Base-by-base conservation (phyloP, 2,113 vertebrate genomes). In the Sinocyclocheilus anshuiensis region DNA sequence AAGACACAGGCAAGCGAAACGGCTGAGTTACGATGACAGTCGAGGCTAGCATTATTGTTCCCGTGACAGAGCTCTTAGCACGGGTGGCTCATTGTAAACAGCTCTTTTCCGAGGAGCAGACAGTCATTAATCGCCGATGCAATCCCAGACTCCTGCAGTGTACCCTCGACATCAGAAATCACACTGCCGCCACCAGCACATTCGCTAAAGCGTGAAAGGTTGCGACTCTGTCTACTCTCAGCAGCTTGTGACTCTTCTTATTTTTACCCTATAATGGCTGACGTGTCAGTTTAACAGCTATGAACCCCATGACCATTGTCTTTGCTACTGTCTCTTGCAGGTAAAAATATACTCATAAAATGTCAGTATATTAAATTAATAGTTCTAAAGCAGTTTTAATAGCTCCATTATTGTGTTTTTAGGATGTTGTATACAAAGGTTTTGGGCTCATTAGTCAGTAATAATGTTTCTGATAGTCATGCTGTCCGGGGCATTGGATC, bases 61-160 rank as follows among this genome's bases (percentile, higher is more conserved):
- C 93, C 88, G 91, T 92, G 93, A 94, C 93, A 93, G 92, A 93
- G 93, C 94, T 94, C 94, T 95, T 94, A 94, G 92, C 84, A 87
- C 65, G 88, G 87, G 88, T 83, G 89, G 89, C 87, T 89, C 92
- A 89, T 88, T 92, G 94, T 95, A 95, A 94, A 95, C 94, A 95
- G 93, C 84, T 90, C 89, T 88, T 90, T 89, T 89, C 90, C 90
- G 87, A 77, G 88, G 94, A 57, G 55, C 77, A 94, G 90, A 91
- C 89, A 67, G 92, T 92, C 93, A 94, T 95, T 94, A 95, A 95
- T 95, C 92, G 92, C 91, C 78, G 69, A 88, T 90, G 91, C 89
- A 53, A 75, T 87, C 81, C 50, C 75, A 84, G 81, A 77, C 86
- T 87, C 80, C 82, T 79, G 39, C 67, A 82, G 86, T 86, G 84